Evolutionary conservation across 2,888 invertebrate genomes (phyloP), one percentile per base, ranked within the genome.

Genomic region (Ernsta delagoae): DNA sequence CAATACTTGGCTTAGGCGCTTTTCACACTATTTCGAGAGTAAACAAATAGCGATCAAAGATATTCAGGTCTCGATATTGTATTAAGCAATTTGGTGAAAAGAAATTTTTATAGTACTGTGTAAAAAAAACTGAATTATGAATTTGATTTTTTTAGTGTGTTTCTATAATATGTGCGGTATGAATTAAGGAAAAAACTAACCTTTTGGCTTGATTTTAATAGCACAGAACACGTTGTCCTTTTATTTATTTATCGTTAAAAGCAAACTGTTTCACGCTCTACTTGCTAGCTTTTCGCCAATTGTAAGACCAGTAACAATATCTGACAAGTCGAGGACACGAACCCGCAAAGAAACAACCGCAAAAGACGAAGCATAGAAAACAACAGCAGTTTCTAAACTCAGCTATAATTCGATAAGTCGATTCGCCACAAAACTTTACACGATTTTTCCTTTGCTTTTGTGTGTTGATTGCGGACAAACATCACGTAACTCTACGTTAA

Each of bases 351-450:
- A 59, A 57, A 48, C 48, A 59, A 62, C 50, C 62, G 39, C 60
- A 60, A 61, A 67, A 53, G 53, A 9, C 56, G 45, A 45, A 61
- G 56, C 57, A 56, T 16, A 61, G 61, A 67, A 61, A 67, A 67
- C 60, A 66, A 66, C 61, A 59, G 59, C 56, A 67, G 56, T 67
- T 56, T 43, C 34, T 8, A 66, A 66, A 66, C 34, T 8, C 60
- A 66, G 60, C 60, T 66, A 66, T 60, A 66, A 57, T 57, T 62
- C 57, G 36, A 62, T 68, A 62, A 68, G 57, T 59, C 62, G 57
- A 68, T 68, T 62, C 62, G 45, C 56, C 57, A 57, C 57, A 16
- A 60, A 67, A 67, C 43, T 67, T 61, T 67, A 67, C 67, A 61
- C 61, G 36, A 67, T 67, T 56, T 43, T 56, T 67, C 53, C 60